Evolutionary conservation across 1,140 invertebrate genomes (phyloP), one percentile per base, ranked within the genome.

Genomic region (Ptiloglossa arizonensis): DNA sequence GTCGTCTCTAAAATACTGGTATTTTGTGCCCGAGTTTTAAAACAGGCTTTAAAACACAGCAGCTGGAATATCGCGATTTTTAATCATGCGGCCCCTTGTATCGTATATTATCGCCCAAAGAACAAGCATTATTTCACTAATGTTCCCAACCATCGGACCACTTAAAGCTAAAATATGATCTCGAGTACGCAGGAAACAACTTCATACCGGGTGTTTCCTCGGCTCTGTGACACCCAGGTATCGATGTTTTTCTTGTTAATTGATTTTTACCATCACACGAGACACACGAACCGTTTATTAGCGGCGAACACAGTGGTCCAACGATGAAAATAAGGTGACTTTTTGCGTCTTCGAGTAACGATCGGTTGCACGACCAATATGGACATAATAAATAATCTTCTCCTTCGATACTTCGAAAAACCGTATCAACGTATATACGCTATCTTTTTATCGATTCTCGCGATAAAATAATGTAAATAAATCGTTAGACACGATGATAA

Each of bases 61-160:
- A 77, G 75, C 67, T 71, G 75, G 56, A 77, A 9, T 77, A 71
- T 54, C 68, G 75, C 44, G 35, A 62, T 71, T 71, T 71, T 71
- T 71, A 77, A 77, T 71, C 75, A 71, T 54, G 32, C 52, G 24
- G 9, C 19, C 22, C 48, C 52, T 29, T 46, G 27, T 48, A 32
- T 63, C 75, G 8, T 70, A 56, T 71, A 70, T 77, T 77, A 77
- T 77, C 75, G 68, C 24, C 46, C 66, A 11, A 15, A 46, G 56
- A 62, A 62, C 75, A 63, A 71, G 56, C 63, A 77, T 77, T 77
- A 70, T 48, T 70, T 62, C 48, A 15, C 56, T 71, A 71, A 70
- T 77, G 56, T 56, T 77, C 57, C 11, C 46, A 6, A 29, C n/a
- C 73, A 69, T 59, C 67, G 35, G 67, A 46, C 67, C 57, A 77